Conservation (phyloP, 2,113 vertebrate species). For the Lonchura striata region DNA sequence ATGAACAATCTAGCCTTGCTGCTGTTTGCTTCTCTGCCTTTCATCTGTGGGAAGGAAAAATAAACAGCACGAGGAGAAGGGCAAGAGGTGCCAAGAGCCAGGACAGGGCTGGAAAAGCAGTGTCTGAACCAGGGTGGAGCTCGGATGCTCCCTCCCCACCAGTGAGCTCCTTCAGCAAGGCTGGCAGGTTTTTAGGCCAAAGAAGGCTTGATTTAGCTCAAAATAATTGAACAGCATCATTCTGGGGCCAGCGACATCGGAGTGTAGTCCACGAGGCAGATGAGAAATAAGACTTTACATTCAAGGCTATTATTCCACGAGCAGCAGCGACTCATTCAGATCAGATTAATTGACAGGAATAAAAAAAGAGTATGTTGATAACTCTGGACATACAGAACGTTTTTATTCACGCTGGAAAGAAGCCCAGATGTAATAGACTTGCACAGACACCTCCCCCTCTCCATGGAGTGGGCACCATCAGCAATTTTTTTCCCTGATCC, state of each 20-base stretch:
- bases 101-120: background rate
- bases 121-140: rapidly evolving
- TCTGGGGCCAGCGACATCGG: background rate
- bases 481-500: background rate
- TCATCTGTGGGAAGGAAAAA: background rate
- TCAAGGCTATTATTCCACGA: background rate
- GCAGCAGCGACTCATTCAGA: background rate
- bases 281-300: conserved; percentile 26
- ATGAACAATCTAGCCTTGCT: background rate
- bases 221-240: background rate
- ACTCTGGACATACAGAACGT: conserved; percentile 2
- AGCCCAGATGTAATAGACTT: conserved; percentile 56
- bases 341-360: conserved; percentile 58
- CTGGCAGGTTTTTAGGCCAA: background rate
- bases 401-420: conserved; percentile 53
- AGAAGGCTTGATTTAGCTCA: background rate
- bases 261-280: background rate
- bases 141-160: rapidly evolving
- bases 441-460: background rate
- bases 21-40: conserved; percentile 4
- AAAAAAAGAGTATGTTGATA: conserved; percentile 41
- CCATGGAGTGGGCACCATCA: background rate
- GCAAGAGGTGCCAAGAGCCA: background rate
- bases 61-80: background rate
- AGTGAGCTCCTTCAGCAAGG: background rate